Evolutionary conservation across 2,113 vertebrate genomes (phyloP).

Genomic region (Damaliscus lunatus): DNA sequence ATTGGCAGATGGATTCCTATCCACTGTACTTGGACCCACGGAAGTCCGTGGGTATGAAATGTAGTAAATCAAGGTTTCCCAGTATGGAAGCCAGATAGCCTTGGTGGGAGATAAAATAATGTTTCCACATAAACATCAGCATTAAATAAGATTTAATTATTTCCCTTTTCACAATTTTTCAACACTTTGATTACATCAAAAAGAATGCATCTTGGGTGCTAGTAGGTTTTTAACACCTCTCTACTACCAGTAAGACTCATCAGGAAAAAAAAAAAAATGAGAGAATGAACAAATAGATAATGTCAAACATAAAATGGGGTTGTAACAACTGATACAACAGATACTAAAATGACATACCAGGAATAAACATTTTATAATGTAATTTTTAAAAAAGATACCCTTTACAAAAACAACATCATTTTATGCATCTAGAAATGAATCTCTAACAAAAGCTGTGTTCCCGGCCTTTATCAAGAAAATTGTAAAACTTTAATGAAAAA

Average conservation of each 20-base stretch:
- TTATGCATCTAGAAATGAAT: background rate
- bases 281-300: background rate
- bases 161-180: background rate
- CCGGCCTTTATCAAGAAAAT: conserved; percentile 9
- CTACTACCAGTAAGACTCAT: background rate
- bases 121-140: background rate
- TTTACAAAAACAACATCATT: conserved; percentile 22
- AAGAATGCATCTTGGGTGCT: background rate
- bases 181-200: background rate
- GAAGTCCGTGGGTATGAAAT: background rate
- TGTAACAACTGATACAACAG: background rate
- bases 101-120: background rate
- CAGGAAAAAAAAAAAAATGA: background rate
- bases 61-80: background rate
- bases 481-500: conserved; percentile 13
- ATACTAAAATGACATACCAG: background rate
- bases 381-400: background rate
- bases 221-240: background rate
- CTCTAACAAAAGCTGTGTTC: background rate
- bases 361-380: conserved; percentile 24
- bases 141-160: conserved; percentile 17
- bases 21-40: background rate
- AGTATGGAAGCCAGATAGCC: background rate
- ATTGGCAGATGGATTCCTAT: background rate
- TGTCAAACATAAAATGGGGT: conserved; percentile 8